Conservation (phyloP, 2,113 vertebrate genomes). For the Neopipo cinnamomea region DNA sequence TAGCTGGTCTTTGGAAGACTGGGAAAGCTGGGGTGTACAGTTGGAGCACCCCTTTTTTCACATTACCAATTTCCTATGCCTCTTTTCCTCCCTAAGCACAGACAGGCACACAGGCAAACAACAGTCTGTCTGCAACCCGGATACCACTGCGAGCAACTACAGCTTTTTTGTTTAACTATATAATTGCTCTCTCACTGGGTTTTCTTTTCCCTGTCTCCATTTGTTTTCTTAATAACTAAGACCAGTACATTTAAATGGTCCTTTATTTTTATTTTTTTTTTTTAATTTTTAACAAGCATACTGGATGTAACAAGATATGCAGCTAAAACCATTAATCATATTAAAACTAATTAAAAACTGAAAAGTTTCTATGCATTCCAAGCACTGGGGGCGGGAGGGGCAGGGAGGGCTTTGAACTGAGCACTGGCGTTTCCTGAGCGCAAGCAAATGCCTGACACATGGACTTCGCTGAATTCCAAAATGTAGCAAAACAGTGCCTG, state of each 20-base stretch:
- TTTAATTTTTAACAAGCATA: background rate
- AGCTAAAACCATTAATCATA: constrained; percentile 64
- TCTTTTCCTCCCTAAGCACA: background rate
- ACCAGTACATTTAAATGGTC: constrained; percentile 21
- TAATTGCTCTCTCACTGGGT: constrained; percentile 56
- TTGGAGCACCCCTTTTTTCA: background rate
- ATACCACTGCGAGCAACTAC: constrained; percentile 45
- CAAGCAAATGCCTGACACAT: constrained; percentile 77
- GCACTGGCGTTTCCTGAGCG: constrained; percentile 70
- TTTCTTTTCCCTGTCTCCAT: constrained; percentile 11
- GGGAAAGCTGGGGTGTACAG: background rate
- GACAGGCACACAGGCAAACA: constrained; percentile 7
- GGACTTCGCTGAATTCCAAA: constrained; percentile 76
- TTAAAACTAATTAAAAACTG: constrained; percentile 74
- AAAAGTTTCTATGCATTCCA: constrained; percentile 68
- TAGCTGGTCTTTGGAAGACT: background rate
- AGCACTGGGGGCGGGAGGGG: constrained; percentile 33
- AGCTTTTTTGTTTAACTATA: constrained; percentile 66
- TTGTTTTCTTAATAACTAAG: constrained; percentile 70
- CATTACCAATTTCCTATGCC: background rate
- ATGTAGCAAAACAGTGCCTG: constrained; percentile 78
- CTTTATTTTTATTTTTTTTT: background rate
- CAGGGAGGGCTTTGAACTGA: constrained; percentile 55
- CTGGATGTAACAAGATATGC: constrained; percentile 58
- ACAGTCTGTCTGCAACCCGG: constrained; percentile 48